phyloP scores from a whole-genome alignment of 1,140 invertebrate genomes.

The Aricia agestis region DNA sequence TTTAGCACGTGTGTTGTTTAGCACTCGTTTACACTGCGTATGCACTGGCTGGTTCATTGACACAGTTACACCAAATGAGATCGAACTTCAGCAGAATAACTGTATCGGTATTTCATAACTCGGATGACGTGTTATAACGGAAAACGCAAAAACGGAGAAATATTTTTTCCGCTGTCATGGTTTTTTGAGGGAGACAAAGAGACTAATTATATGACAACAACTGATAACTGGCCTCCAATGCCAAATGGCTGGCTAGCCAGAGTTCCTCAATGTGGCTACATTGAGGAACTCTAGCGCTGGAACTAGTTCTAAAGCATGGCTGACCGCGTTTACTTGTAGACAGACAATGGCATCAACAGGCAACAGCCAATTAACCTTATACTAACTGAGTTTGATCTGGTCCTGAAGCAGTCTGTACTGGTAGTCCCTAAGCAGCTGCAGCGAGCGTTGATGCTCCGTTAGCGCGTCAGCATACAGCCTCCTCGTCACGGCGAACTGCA shows the following conservation, averaged over 20 bases:
- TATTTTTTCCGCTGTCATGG: not conserved
- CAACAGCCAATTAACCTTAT: not conserved
- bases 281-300: no score
- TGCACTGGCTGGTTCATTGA: constrained; percentile 11
- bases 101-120: constrained; percentile 9
- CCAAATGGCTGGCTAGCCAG: no score
- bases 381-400: constrained; percentile 81
- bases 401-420: constrained; percentile 85
- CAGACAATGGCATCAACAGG: not conserved
- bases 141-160: not conserved
- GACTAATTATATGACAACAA: no score
- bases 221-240: no score
- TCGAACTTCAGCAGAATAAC: not conserved
- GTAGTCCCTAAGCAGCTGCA: constrained; percentile 75
- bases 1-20: constrained; percentile 28
- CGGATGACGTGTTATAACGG: constrained; percentile 9
- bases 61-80: constrained; percentile 3
- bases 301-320: no score
- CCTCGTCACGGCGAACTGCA: constrained; percentile 74
- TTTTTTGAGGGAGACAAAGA: not conserved
- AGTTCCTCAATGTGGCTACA: no score
- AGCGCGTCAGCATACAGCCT: constrained; percentile 78
- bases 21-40: constrained; percentile 22
- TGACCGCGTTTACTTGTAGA: no score
- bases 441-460: constrained; percentile 84